Evolutionary conservation across 2,797 vertebrate genomes (phyloP), one percentile per base, ranked within the genome.

Genomic region (Tragelaphus eurycerus): DNA sequence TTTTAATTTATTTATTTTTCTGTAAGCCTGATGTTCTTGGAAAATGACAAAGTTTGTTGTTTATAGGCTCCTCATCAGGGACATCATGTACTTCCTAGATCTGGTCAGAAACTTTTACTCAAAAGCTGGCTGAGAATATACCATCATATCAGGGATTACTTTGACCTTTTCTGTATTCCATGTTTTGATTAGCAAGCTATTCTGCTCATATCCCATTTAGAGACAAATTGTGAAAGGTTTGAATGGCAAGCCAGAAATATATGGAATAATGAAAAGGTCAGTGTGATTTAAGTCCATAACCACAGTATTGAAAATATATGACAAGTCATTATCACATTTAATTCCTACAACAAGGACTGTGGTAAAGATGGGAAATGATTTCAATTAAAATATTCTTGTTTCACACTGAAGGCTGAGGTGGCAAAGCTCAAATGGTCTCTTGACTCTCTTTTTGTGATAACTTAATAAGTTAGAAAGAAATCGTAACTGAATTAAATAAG

Each of bases 181-280:
- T 98, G 97, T 57, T 83, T 97, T 97, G 98, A 98, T 97, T 97
- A 97, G 93, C 96, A 98, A 96, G 97, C 96, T 96, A 38, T 97
- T 96, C 54, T 94, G 60, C 94, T 97, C 87, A 94, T 94, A 97
- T 92, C 83, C 96, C 92, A 97, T 96, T 23, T 57, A 96, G n/a
- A 97, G 97, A 98, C 0, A 0, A 38, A 0, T 97, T 98, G 46
- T 55, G 95, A 98, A 97, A 93, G 93, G 64, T 60, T 97, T 98
- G 96, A 98, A 98, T 98, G 97, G 97, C 96, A 97, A 97, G 82
- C 88, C 84, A 96, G 94, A 94, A 93, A 81, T 85, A 90, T 16
- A 97, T 93, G 62, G 1, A 2, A 95, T 97, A 91, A 78, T 98
- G 97, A 98, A 98, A 99, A 99, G 98, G 98, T 98, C 98, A 98